These are phyloP conservation scores for Herpailurus yagouaroundi DNA, from an alignment of 2,113 vertebrate genomes.

Conservation along the genomic window DNA sequence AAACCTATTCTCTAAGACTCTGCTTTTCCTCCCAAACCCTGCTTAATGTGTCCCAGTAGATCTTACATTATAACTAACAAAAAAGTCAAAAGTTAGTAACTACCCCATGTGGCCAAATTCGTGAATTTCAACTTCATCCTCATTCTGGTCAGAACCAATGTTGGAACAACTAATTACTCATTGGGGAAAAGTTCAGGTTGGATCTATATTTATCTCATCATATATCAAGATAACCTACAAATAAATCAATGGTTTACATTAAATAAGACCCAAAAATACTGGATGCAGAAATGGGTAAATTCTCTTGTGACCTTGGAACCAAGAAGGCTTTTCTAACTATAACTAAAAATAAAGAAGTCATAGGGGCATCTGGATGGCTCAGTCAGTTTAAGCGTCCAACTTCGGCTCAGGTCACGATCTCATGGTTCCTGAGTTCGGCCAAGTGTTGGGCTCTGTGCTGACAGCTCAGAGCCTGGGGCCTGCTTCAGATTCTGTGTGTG, in stretches of 20 bases:
- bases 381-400: too few relatives aligned
- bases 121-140: slow-evolving; percentile 1
- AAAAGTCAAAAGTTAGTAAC: slow-evolving; percentile 30
- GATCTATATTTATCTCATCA: neutral
- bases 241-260: slow-evolving; percentile 34
- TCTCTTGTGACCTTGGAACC: neutral
- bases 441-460: too few relatives aligned
- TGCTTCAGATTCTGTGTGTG: too few relatives aligned
- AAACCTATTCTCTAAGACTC: neutral
- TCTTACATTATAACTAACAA: neutral
- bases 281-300: neutral
- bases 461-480: too few relatives aligned
- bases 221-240: slow-evolving; percentile 19
- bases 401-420: too few relatives aligned
- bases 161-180: neutral
- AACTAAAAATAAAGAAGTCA: neutral
- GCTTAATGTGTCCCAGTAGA: neutral
- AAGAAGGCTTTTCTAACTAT: neutral
- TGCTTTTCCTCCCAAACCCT: neutral
- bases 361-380: neutral
- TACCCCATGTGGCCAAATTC: neutral
- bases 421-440: too few relatives aligned
- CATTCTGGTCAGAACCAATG: neutral
- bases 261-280: neutral
- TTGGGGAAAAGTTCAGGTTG: neutral